Percentiles rank a stretch among this genome's conserved stretches.
Conservation (phyloP, 2,888 invertebrate species). For the Drosophila anceps region DNA sequence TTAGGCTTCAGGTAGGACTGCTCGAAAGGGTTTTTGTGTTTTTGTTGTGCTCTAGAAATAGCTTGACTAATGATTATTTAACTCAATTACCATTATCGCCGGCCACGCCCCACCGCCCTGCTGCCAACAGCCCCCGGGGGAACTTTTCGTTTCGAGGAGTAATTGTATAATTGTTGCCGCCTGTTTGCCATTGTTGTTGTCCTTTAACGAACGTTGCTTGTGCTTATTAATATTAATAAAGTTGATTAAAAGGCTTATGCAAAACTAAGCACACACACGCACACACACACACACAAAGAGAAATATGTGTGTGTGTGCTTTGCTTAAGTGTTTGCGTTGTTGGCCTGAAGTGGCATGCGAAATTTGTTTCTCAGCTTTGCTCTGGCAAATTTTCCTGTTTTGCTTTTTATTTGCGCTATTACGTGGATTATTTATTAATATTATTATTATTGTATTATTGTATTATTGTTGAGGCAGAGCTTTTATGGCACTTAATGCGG, state of each 20-base stretch:
- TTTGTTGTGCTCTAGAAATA: neutral
- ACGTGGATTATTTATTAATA: constrained; percentile 43
- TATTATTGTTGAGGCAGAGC: constrained; percentile 35
- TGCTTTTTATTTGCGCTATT: constrained; percentile 36
- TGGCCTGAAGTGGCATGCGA: constrained; percentile 47
- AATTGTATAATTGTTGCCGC: constrained; percentile 61
- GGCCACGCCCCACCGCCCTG: constrained; percentile 1
- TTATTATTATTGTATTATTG: constrained; percentile 21
- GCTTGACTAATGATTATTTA: constrained; percentile 79
- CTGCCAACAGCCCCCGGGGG: constrained; percentile 17
- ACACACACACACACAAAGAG: neutral
- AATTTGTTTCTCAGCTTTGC: constrained; percentile 33
- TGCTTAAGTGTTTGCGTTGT: constrained; percentile 37
- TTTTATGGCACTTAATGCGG: constrained; percentile 42
- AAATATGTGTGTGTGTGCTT: constrained; percentile 16
- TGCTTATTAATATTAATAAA: constrained; percentile 79
- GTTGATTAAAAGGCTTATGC: constrained; percentile 74
- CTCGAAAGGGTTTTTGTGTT: constrained; percentile 25
- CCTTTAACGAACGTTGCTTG: constrained; percentile 30
- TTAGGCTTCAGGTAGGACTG: constrained; percentile 20
- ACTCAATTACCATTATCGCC: constrained; percentile 76
- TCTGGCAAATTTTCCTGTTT: neutral
- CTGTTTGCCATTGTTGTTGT: constrained; percentile 49
- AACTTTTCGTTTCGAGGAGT: constrained; percentile 8
- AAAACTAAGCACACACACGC: constrained; percentile 61